Evolutionary conservation across 2,888 invertebrate genomes (phyloP), one percentile per base, ranked within the genome.

Genomic region (Agrotis puta): DNA sequence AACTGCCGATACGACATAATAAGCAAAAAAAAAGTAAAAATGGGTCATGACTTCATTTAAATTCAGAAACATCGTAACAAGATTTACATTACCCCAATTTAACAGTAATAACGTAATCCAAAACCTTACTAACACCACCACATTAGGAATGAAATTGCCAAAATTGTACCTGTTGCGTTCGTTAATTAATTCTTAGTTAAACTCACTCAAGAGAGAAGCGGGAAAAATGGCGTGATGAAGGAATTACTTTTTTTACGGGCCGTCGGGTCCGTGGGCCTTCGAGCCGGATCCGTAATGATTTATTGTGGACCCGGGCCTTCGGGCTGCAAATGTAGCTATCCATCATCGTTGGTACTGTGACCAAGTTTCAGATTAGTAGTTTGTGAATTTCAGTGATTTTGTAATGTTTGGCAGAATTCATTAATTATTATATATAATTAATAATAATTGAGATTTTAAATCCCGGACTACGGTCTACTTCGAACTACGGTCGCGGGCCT

Each of bases 211-310:
- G 81, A 82, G 83, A 83, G 82, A 83, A 85, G 80, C 75, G 74
- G 64, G 73, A 81, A 84, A 87, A 85, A 83, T 80, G 66, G 77
- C 82, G 83, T 79, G 83, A 83, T 80, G 84, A 84, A 87, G 84
- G 85, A 89, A 91, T 91, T 90, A 88, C 89, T 91, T 91, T 77
- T 70, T 84, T 92, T 90, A 89, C 88, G 88, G 87, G 78, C 84
- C 85, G 87, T 33, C 73, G 67, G 33, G 59, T 56, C 22, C 43
- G 73, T 75, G 74, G 88, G 84, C 74, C 80, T 74, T 74, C 50
- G 67, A 58, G 63, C 73, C 33, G 76, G 74, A 71, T 74, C 71
- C 81, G 81, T 71, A 83, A 91, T 93, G 93, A 94, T 94, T 93
- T 92, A 94, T 93, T 74, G 88, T 83, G 72, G 84, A 81, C 82